phyloP scores from a whole-genome alignment of 2,888 invertebrate species.

The Sarcophaga rosellei region DNA sequence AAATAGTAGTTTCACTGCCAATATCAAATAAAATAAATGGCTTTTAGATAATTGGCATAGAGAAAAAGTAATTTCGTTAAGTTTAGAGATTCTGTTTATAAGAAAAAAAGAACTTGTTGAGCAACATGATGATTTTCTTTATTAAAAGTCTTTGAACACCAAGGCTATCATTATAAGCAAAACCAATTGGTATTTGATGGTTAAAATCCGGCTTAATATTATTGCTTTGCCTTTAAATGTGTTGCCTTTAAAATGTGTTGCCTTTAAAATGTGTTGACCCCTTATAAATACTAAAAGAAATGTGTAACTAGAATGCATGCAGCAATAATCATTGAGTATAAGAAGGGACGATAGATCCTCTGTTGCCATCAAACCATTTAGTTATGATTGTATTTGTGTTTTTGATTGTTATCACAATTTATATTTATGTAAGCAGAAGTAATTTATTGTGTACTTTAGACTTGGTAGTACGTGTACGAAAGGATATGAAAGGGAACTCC shows the following conservation, averaged over 20 bases:
- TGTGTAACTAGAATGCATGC: constrained; percentile 60
- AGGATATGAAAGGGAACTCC: background rate
- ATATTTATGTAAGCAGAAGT: constrained; percentile 33
- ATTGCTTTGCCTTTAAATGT: background rate
- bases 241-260: background rate
- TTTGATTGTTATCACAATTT: constrained; percentile 74
- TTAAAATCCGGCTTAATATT: background rate
- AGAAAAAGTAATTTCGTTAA: constrained; percentile 1
- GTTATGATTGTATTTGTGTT: constrained; percentile 77
- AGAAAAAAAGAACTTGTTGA: too few species aligned
- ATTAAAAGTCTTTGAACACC: too few species aligned
- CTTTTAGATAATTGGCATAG: background rate
- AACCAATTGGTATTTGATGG: too few species aligned
- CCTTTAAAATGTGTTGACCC: background rate
- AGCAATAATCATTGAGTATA: constrained; percentile 59
- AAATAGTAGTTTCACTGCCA: constrained; percentile 19
- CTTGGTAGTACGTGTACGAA: background rate
- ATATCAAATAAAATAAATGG: constrained; percentile 38
- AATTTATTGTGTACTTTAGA: constrained; percentile 33
- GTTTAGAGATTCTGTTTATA: background rate
- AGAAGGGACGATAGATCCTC: constrained; percentile 34
- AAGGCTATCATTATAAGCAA: too few species aligned
- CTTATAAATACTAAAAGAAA: background rate
- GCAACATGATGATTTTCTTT: background rate
- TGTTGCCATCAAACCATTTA: constrained; percentile 56